A percentile compares a stretch with the other conserved stretches of the same genome.
Evolutionary conservation across 2,888 invertebrate genomes (phyloP).

Genomic region (Odontocolon sp.): DNA sequence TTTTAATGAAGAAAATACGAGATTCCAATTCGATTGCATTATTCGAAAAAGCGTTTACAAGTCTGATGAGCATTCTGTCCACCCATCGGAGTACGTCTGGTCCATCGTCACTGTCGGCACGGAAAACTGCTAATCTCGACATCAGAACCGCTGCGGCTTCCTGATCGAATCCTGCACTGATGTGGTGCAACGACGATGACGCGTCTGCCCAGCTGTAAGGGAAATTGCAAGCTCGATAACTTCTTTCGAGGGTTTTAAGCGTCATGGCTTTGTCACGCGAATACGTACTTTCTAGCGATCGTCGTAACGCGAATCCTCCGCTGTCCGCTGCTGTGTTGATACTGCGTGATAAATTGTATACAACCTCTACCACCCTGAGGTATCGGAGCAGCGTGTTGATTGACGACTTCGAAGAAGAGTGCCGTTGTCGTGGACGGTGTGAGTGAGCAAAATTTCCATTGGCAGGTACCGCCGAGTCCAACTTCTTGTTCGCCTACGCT

Average conservation of each 20-base stretch:
- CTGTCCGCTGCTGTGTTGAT: constrained; percentile 98
- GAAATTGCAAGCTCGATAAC: background rate
- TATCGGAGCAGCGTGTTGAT: constrained; percentile 96
- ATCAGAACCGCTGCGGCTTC: constrained; percentile 99
- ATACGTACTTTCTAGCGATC: constrained; percentile 95
- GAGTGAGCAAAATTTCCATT: constrained; percentile 99
- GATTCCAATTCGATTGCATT: background rate
- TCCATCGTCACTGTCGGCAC: constrained; percentile 97
- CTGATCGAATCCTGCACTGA: constrained; percentile 98
- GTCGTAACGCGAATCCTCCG: constrained; percentile 97
- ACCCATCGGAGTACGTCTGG: constrained; percentile 99
- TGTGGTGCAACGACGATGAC: constrained; percentile 92
- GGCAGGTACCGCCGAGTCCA: constrained; percentile 98
- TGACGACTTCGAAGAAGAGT: constrained; percentile 98
- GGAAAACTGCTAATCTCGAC: constrained; percentile 97
- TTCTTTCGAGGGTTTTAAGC: no score
- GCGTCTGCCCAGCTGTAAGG: constrained; percentile 95
- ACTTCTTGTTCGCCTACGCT: constrained; percentile 98
- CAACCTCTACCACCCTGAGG: constrained; percentile 98
- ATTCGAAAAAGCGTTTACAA: constrained; percentile 84
- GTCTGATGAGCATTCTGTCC: constrained; percentile 97
- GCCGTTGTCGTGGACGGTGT: constrained; percentile 96
- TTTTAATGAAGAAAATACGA: background rate
- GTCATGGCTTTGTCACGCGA: no score
- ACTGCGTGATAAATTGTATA: constrained; percentile 98